A percentile compares a stretch with the other conserved stretches of the same genome.
Evolutionary conservation across 1,140 invertebrate species (phyloP).

Genomic region (Coptotermes formosanus): DNA sequence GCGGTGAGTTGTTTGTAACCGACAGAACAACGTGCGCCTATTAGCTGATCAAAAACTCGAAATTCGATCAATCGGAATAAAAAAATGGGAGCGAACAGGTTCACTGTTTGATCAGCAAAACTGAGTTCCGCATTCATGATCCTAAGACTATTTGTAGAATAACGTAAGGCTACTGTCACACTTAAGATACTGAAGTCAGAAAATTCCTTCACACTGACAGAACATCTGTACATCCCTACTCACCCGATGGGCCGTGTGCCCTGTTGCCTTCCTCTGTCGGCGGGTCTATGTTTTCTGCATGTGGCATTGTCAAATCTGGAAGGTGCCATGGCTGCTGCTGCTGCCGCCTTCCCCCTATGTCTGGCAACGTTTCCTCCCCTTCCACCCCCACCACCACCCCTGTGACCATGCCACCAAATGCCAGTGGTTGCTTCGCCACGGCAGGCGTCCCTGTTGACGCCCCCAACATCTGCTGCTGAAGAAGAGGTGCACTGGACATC

Average conservation of each 20-base stretch:
- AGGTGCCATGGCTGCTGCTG: conserved; percentile 32
- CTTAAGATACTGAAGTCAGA: neutral
- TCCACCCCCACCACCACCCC: conserved; percentile 9
- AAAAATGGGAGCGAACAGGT: no score
- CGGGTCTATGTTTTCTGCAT: neutral
- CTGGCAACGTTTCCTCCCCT: neutral
- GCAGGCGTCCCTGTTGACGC: neutral
- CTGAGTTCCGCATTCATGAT: no score
- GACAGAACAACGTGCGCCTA: no score
- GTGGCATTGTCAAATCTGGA: conserved; percentile 31
- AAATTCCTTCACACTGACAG: neutral
- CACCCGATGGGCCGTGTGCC: neutral
- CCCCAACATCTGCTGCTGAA: neutral
- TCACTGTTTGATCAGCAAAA: no score
- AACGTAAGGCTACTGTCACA: no score
- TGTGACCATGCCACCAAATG: neutral
- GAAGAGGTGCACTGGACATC: conserved; percentile 68
- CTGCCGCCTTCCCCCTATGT: neutral
- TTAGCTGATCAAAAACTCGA: no score
- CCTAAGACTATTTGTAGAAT: no score
- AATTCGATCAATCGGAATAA: no score
- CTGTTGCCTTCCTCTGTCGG: neutral
- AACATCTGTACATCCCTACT: neutral
- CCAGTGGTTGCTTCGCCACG: neutral
- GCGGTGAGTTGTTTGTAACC: no score